Base-by-base conservation (phyloP, 2,888 invertebrate species). In the Hirtodrosophila cameraria region DNA sequence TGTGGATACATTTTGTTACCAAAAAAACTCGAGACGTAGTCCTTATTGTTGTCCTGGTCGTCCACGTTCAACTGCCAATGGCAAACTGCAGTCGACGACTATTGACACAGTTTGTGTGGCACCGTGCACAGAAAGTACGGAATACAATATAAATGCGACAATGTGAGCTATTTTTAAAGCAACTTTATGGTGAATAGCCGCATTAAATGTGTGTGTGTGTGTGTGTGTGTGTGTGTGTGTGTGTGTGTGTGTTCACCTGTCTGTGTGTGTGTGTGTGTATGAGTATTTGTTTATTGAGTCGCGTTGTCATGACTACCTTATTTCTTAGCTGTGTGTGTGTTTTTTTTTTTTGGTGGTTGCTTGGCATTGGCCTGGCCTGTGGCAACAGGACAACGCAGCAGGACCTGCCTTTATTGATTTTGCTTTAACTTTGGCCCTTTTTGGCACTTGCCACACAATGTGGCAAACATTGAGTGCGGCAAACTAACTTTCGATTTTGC, bases 1-100 rank as follows among this genome's bases (percentile, higher is more conserved):
- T 90, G 91, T 8, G 89, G 89, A 72, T 82, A 89, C 90, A 90
- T 90, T 49, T 71, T 66, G 43, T 28, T 31, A 35, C 23, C 9
- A 41, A 35, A 39, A 36, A 23, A 30, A 30, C 42, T 41, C 36
- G 33, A n/a, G n/a, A 35, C 57, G 18, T 49, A 23, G 39, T 54
- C 38, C 30, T 16, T 16, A 8, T 28, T 6, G 23, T 31, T 8
- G 13, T 28, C 30, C 12, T 46, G 12, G 31, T 38, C 11, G 30
- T 45, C 48, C 33, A 38, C 57, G 67, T 38, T 8, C 73, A 61
- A 73, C 63, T 53, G 74, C 41, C 55, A 35, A 15, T 43, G 53
- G 35, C 30, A 12, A 48, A 46, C 84, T 74, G 77, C 73, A 67
- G 23, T 54, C 52, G 31, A 36, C 55, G 35, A 49, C 33, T 70